Base-by-base conservation (phyloP, 1,140 invertebrate species). In the Drosophila takahashii region DNA sequence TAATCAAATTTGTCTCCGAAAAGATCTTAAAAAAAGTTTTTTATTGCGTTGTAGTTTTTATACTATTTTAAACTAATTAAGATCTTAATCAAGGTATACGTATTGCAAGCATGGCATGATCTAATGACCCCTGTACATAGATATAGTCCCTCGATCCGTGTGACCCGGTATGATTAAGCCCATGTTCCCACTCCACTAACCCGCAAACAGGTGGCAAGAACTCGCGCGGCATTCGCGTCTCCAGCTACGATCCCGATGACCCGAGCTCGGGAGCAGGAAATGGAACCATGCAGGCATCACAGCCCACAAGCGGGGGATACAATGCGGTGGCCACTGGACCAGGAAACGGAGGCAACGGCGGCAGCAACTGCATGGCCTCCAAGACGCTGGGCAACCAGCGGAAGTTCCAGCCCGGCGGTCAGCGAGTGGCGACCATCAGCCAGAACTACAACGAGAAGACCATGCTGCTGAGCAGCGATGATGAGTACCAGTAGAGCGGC, bases 401-500 rank as follows among this genome's bases (percentile, higher is more conserved):
- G 4, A 92, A 92, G 57, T 92, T 92, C 61, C 94, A 92, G 92
- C 94, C 92, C 81, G 94, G 90, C 73, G 94, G 91, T 91, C 93
- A 96, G 80, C 94, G 95, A 22, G 95, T 96, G 27, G 95, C 96
- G 4, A 96, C 96, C 60, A 96, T 97, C 77, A 95, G 95, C 16
- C 95, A 95, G 86, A 96, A 96, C 91, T 98, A 98, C 93, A 98
- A 97, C 93, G 98, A 99, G 93, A 99, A 99, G 93, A 98, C 98
- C 18, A 98, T 98, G 94, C 94, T 99, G 54, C 94, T 99, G 60
- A 98, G 97, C 93, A 98, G 98, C 61, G 98, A 99, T 92, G 98
- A 99, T 93, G 98, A 99, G 93, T 98, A 98, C 93, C 97, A 98
- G 94, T 98, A 94, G 73, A 89, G 44, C 22, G 29, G 50, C n/a